Percentiles rank a stretch among this genome's conserved stretches.
These are phyloP conservation scores for Cephalotes varians DNA, from an alignment of 2,888 invertebrate species.

Conservation along the genomic window DNA sequence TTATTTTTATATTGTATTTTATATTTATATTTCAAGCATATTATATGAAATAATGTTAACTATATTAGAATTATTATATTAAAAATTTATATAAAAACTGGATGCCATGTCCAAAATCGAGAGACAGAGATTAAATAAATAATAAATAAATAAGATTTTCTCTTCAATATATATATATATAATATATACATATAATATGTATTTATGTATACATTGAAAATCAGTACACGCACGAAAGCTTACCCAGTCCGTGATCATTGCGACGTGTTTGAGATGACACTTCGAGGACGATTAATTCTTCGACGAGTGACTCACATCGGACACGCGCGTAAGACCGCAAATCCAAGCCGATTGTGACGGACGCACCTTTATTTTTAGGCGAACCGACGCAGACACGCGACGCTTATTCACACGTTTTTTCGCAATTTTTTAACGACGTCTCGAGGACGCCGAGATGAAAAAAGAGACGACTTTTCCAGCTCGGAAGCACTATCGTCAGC, in stretches of 20 bases:
- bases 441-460: background rate
- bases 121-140: no score
- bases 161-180: no score
- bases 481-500: background rate
- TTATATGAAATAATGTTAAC: no score
- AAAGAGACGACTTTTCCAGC: background rate
- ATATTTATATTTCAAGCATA: no score
- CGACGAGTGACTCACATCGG: constrained; percentile 39
- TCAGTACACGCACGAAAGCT: constrained; percentile 64
- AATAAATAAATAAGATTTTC: no score
- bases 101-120: no score
- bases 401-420: constrained; percentile 17
- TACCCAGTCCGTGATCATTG: constrained; percentile 85
- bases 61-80: no score
- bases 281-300: constrained; percentile 24
- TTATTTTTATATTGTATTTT: no score
- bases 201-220: no score
- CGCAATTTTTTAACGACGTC: background rate
- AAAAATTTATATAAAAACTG: no score
- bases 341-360: constrained; percentile 3
- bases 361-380: constrained; percentile 51
- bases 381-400: constrained; percentile 10
- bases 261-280: constrained; percentile 51
- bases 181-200: no score
- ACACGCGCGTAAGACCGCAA: constrained; percentile 5